Base-by-base conservation (phyloP, 2,888 invertebrate species). In the Rutpela maculata region DNA sequence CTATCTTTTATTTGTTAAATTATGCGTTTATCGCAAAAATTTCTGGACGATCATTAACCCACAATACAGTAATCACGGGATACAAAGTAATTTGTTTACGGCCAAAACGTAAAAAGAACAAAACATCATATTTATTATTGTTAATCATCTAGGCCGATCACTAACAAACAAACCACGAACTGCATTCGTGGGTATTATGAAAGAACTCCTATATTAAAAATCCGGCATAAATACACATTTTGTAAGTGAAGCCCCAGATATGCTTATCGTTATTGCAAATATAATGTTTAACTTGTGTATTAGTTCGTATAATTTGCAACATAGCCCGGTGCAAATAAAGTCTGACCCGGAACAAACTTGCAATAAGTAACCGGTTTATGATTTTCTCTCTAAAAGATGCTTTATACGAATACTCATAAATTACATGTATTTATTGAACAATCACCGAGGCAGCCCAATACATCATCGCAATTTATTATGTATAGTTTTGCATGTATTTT, bases 1-100 rank as follows among this genome's bases (percentile, higher is more conserved):
- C 19, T 62, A 62, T 31, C 0, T 31, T 62, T 31, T 62, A 10
- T 15, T 62, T 22, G n/a, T 62, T n/a, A 62, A 62, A 62, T 31
- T 31, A 62, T 17, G n/a, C n/a, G 35, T 31, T 31, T 31, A 62
- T 31, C 62, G 62, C 62, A 31, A 62, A 62, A 31, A 35, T 62
- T 62, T 62, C 62, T 62, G 62, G 62, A 17, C 26, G 62, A 35
- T 62, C 62, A n/a, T 62, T 62, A 62, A 62, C 62, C 62, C 62
- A 62, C 62, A 62, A 62, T n/a, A n/a, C 31, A 35, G 7, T 35
- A 59, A 60, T 19, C 60, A 26, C 26, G 6, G 35, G 62, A 35
- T 62, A 31, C 35, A 15, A 26, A 60, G 57, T 22, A 22, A 22
- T 22, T 31, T 31, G 62, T 62, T 31, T 62, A 62, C 31, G n/a